Evolutionary conservation across 2,113 vertebrate species (phyloP).

Genomic region (Machaerirhynchus nigripectus): DNA sequence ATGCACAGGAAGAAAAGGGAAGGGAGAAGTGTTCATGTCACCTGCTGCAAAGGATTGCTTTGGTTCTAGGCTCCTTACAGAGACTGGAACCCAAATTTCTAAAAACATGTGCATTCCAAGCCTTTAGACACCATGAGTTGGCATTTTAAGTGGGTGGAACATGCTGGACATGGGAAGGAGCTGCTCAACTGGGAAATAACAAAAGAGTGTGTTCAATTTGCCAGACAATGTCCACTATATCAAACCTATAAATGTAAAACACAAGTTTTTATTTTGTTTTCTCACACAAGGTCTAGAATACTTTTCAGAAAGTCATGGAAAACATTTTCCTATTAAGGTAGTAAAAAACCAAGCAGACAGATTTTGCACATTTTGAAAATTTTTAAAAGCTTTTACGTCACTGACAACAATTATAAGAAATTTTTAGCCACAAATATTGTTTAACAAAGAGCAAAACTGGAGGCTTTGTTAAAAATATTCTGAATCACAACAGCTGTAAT

Average conservation of each 20-base stretch:
- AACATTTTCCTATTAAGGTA: background rate
- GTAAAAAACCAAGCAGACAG: background rate
- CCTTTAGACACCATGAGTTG: background rate
- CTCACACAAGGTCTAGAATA: background rate
- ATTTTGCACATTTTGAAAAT: background rate
- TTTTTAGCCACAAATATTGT: background rate
- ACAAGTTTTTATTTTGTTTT: background rate
- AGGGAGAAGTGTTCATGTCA: background rate
- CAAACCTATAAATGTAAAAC: background rate
- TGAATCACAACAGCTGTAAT: background rate
- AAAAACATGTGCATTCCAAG: background rate
- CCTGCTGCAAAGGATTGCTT: background rate
- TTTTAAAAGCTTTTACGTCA: background rate
- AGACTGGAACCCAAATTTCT: background rate
- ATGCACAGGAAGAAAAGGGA: background rate
- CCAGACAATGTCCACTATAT: background rate
- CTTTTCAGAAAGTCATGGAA: background rate
- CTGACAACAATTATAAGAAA: background rate
- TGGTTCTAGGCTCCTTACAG: background rate
- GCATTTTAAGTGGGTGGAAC: background rate
- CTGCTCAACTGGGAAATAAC: background rate
- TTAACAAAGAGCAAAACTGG: background rate
- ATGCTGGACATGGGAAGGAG: background rate
- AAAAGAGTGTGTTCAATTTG: rapidly evolving
- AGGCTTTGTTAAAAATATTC: background rate